A percentile compares a stretch with the other conserved stretches of the same genome.
Evolutionary conservation across 2,888 invertebrate genomes (phyloP).

Genomic region (Aquatica leii): DNA sequence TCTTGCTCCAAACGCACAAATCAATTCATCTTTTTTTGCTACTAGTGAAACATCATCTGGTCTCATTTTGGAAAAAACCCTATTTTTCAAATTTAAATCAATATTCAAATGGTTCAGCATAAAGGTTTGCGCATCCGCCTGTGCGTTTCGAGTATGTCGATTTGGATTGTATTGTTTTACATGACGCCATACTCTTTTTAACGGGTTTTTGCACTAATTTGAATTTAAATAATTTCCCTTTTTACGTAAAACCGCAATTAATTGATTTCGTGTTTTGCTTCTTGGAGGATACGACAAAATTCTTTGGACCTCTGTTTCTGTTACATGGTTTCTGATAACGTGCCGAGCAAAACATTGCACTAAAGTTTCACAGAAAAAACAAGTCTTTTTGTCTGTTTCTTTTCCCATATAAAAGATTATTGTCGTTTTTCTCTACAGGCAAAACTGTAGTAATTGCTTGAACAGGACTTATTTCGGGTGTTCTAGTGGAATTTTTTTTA

Average conservation of each 20-base stretch:
- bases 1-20: slow-evolving; percentile 33
- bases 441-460: background rate
- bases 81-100: slow-evolving; percentile 21
- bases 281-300: slow-evolving; percentile 2
- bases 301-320: background rate
- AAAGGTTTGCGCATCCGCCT: background rate
- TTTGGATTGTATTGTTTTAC: background rate
- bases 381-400: background rate
- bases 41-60: slow-evolving; percentile 20
- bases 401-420: slow-evolving; percentile 8
- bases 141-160: background rate
- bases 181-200: slow-evolving; percentile 9
- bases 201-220: background rate
- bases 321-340: background rate
- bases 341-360: slow-evolving; percentile 1
- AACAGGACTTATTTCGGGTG: background rate
- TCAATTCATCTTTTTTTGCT: slow-evolving; percentile 26
- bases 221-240: slow-evolving; percentile 12
- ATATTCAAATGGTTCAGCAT: background rate
- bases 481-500: background rate
- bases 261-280: slow-evolving; percentile 1
- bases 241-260: background rate
- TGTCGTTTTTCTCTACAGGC: background rate
- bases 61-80: slow-evolving; percentile 29
- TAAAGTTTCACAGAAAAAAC: slow-evolving; percentile 3